Evolutionary conservation across 2,888 invertebrate genomes (phyloP).

Genomic region (Tetheella fluctuosa): DNA sequence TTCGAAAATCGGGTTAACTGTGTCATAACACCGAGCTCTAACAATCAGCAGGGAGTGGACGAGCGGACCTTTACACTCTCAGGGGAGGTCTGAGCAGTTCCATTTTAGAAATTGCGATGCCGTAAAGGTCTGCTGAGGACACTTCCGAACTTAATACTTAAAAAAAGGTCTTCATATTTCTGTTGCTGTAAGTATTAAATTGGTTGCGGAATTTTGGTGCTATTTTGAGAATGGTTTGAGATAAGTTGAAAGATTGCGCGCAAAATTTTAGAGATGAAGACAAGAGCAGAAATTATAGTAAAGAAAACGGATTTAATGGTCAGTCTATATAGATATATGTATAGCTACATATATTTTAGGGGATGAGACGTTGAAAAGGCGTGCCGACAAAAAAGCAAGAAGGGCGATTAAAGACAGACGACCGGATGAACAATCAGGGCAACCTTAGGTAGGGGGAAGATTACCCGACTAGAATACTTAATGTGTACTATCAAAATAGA

Average conservation of each 20-base stretch:
- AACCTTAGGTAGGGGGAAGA: neutral
- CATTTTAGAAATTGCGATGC: constrained; percentile 71
- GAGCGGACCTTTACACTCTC: constrained; percentile 39
- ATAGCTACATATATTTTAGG: neutral
- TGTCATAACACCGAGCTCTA: constrained; percentile 55
- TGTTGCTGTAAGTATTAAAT: neutral
- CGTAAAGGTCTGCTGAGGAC: constrained; percentile 42
- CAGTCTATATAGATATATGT: neutral
- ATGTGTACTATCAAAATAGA: neutral
- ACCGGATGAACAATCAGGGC: constrained; percentile 1
- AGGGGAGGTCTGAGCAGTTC: constrained; percentile 47
- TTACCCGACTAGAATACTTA: neutral
- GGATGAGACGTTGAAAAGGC: neutral
- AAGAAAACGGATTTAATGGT: neutral
- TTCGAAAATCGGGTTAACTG: constrained; percentile 61
- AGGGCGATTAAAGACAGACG: neutral
- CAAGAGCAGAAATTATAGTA: neutral
- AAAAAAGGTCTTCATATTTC: constrained; percentile 9
- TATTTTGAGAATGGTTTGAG: neutral
- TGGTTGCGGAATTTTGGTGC: neutral
- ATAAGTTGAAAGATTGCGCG: neutral
- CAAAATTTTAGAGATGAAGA: neutral
- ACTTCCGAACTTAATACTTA: constrained; percentile 12
- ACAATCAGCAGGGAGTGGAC: constrained; percentile 63
- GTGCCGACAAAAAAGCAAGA: neutral